Conservation (phyloP, 2,113 vertebrate genomes). For the Phyllostomus hastatus region DNA sequence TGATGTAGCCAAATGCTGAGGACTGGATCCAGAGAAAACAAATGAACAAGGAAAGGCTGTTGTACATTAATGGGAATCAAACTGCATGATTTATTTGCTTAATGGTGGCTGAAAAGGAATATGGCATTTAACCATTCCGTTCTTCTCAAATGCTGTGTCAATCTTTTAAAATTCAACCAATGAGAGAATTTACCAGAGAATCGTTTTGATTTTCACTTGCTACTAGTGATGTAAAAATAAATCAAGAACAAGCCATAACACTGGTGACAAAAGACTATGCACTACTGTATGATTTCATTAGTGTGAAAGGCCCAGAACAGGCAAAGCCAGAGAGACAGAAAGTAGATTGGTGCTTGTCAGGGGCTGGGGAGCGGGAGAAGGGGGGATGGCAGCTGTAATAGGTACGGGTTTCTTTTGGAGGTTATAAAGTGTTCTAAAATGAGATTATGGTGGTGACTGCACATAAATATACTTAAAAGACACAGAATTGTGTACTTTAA, state of each 20-base stretch:
- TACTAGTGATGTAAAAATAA: slow-evolving; percentile 1
- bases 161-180: background rate
- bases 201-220: background rate
- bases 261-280: background rate
- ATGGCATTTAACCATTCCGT: background rate
- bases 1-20: slow-evolving; percentile 28
- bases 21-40: slow-evolving; percentile 31
- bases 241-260: background rate
- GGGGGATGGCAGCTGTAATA: background rate
- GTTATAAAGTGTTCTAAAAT: background rate
- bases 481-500: background rate
- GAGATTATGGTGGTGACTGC: background rate
- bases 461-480: background rate
- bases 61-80: slow-evolving; percentile 11
- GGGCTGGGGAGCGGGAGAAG: background rate
- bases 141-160: background rate
- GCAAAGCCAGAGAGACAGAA: background rate
- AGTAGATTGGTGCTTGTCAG: background rate
- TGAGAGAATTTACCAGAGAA: background rate
- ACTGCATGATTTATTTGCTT: slow-evolving; percentile 29
- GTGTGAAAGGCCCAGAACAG: background rate
- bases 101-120: background rate
- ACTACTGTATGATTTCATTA: background rate
- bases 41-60: slow-evolving; percentile 3
- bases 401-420: background rate